A percentile compares a stretch with the other conserved stretches of the same genome.
phyloP scores from a whole-genome alignment of 2,797 vertebrate species.

The Natrix natrix region DNA sequence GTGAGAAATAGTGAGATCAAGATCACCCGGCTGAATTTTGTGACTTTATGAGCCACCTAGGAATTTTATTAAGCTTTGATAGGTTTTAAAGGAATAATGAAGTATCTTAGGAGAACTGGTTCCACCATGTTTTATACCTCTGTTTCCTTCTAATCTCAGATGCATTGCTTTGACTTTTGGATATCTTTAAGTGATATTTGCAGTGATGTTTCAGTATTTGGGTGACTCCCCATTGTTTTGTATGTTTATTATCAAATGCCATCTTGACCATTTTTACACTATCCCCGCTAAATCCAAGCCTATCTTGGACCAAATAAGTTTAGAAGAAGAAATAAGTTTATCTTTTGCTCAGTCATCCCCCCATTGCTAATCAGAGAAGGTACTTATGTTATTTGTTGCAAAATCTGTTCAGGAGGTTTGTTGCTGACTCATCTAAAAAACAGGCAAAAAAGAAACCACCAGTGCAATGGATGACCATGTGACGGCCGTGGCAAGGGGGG shows the following conservation, averaged over 20 bases:
- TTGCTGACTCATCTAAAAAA: background rate
- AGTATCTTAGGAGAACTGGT: background rate
- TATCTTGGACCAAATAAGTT: background rate
- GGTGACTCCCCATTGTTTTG: background rate
- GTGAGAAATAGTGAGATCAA: too few relatives aligned
- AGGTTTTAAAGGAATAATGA: background rate
- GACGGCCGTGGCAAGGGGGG: too few relatives aligned
- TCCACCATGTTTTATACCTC: background rate
- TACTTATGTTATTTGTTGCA: background rate
- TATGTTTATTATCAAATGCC: background rate
- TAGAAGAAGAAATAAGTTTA: background rate
- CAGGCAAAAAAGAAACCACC: background rate
- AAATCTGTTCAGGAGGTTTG: constrained; percentile 1
- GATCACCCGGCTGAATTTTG: background rate
- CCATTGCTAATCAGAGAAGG: background rate
- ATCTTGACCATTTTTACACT: background rate
- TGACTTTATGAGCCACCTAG: background rate
- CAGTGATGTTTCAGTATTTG: background rate
- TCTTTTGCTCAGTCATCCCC: background rate
- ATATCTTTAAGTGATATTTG: background rate
- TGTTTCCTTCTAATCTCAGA: background rate
- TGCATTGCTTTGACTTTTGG: background rate
- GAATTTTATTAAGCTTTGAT: background rate
- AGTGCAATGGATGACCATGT: too few relatives aligned
- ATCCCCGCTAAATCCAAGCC: background rate